Evolutionary conservation across 1,140 invertebrate species (phyloP), one percentile per base, ranked within the genome.

Genomic region (Drosophila eugracilis): DNA sequence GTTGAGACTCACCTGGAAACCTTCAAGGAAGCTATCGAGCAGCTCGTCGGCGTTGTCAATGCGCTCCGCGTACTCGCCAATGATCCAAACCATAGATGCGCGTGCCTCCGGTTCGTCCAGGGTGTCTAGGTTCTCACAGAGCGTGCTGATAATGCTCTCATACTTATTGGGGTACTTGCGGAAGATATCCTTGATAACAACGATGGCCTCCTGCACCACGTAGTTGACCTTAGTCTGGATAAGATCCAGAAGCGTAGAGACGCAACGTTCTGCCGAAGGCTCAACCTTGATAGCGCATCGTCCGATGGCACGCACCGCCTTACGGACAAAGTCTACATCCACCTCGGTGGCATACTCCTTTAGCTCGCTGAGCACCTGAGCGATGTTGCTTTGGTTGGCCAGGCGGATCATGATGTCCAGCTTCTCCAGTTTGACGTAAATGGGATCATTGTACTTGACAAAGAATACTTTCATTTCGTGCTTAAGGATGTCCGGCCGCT

Each of bases 391-490:
- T 92, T 99, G 98, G 45, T 98, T 99, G 6, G 99, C 99, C 52
- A 99, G 93, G 24, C 99, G 95, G 77, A 99, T 99, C 99, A 99
- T 99, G 49, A 99, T 99, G 91, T 99, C 99, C 81, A 99, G 91
- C 92, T 99, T 99, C 92, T 99, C 99, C 48, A 99, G 93, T 92
- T 99, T 99, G 3, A 99, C 99, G 92, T 99, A 99, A 91, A 99
- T 99, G 6, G 99, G 99, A 93, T 99, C 99, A 92, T 99, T 99
- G 92, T 99, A 99, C 89, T 99, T 99, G 12, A 99, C 99, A 92
- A 99, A 99, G 93, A 99, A 99, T 24, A 96, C 99, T 94, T 99
- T 99, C 98, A 99, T 99, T 92, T 99, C 99, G 88, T 99, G 98
- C 91, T 99, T 99, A n/a, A 99, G 92, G 74, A 99, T 99, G 70